Evolutionary conservation across 2,113 vertebrate species (phyloP).

Genomic region (Melanotaenia duboulayi): DNA sequence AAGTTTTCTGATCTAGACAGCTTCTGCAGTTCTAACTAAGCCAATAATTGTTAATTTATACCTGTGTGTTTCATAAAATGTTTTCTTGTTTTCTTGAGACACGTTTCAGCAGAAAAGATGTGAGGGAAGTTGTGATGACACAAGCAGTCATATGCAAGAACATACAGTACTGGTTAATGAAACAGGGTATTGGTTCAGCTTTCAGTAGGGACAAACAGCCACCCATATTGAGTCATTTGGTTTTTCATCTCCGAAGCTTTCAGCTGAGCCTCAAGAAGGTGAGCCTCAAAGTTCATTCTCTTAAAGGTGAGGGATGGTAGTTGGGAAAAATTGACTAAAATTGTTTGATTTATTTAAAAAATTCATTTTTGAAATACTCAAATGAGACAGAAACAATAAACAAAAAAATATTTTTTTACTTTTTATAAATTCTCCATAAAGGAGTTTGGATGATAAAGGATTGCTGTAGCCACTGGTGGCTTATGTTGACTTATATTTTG

Average conservation of each 20-base stretch:
- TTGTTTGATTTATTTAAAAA: background rate
- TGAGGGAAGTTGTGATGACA: background rate
- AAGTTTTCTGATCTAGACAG: background rate
- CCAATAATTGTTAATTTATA: background rate
- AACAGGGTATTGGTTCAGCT: constrained; percentile 43
- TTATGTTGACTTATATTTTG: no score
- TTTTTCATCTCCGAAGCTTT: background rate
- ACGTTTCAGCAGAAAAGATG: background rate
- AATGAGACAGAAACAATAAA: no score
- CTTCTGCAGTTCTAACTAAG: background rate
- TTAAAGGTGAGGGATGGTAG: background rate
- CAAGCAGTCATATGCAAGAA: background rate
- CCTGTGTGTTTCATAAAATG: background rate
- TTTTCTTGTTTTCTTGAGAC: background rate
- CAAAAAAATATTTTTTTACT: no score
- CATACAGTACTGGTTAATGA: background rate
- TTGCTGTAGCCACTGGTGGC: no score
- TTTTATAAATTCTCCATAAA: no score
- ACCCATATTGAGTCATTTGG: background rate
- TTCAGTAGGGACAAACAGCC: background rate
- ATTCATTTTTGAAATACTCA: background rate
- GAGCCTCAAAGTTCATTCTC: constrained; percentile 13
- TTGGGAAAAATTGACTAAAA: background rate
- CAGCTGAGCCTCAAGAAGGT: constrained; percentile 10
- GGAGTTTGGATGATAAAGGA: no score